Conservation (phyloP, 2,888 invertebrate genomes). For the Thera britannica region DNA sequence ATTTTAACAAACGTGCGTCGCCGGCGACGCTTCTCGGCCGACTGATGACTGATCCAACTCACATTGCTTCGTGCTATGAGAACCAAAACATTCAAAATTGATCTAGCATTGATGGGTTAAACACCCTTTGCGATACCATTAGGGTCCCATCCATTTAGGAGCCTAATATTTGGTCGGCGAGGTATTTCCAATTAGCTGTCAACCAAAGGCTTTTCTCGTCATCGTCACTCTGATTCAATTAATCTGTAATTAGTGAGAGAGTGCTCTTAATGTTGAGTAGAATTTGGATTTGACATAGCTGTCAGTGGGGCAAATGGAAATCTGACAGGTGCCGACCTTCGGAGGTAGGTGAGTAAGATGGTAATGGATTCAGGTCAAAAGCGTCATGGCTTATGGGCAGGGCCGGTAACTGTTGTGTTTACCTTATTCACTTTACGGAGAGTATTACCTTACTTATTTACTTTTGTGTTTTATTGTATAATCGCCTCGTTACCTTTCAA, state of each 20-base stretch:
- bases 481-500: too few species aligned
- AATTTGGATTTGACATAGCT: constrained; percentile 74
- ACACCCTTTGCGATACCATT: constrained; percentile 3
- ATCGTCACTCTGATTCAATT: constrained; percentile 73
- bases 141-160: constrained; percentile 2
- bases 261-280: constrained; percentile 80
- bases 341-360: constrained; percentile 32
- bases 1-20: constrained; percentile 67
- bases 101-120: constrained; percentile 16
- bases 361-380: constrained; percentile 68
- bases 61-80: background rate
- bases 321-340: constrained; percentile 61
- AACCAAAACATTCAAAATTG: constrained; percentile 45
- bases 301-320: constrained; percentile 77
- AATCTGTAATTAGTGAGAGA: constrained; percentile 80
- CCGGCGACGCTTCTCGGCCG: constrained; percentile 70
- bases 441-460: background rate
- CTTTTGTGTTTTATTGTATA: too few species aligned
- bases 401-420: constrained; percentile 24
- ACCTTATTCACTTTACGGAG: constrained; percentile 1
- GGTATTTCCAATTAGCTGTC: constrained; percentile 39
- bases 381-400: constrained; percentile 33
- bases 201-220: constrained; percentile 62
- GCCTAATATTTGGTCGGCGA: constrained; percentile 20
- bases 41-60: constrained; percentile 56